phyloP scores from a whole-genome alignment of 2,888 invertebrate genomes.

The Lithosia quadra region DNA sequence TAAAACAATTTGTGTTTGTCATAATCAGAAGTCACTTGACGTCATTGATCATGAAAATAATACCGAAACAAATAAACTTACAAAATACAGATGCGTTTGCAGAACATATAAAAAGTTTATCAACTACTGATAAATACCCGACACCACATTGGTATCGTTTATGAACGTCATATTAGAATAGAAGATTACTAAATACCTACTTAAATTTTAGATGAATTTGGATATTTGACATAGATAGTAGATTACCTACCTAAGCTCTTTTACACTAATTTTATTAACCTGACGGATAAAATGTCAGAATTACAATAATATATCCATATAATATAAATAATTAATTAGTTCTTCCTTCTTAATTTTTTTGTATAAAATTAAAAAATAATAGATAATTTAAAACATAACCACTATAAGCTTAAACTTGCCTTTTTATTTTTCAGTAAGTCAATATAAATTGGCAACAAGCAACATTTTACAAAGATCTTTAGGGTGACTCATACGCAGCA shows the following conservation, averaged over 20 bases:
- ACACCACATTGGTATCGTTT: neutral
- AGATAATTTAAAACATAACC: too few relatives aligned
- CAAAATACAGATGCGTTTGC: neutral
- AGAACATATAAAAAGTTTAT: neutral
- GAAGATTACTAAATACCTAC: too few relatives aligned
- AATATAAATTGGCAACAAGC: conserved; percentile 47
- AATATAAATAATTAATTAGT: too few relatives aligned
- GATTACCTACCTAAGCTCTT: neutral
- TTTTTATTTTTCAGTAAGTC: neutral
- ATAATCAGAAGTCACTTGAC: neutral
- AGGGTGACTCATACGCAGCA: conserved; percentile 67
- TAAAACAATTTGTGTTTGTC: conserved; percentile 1
- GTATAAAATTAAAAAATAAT: too few relatives aligned
- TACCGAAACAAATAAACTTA: neutral
- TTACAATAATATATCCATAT: too few relatives aligned
- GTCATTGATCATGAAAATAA: neutral
- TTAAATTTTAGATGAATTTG: neutral
- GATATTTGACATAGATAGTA: neutral
- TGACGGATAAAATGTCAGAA: too few relatives aligned
- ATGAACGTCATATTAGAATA: neutral
- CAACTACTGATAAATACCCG: neutral
- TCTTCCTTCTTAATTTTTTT: too few relatives aligned
- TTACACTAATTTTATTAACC: neutral
- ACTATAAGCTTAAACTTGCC: neutral
- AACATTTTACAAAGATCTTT: conserved; percentile 64